phyloP scores from a whole-genome alignment of 2,113 vertebrate species.

The Cichladusa arquata region DNA sequence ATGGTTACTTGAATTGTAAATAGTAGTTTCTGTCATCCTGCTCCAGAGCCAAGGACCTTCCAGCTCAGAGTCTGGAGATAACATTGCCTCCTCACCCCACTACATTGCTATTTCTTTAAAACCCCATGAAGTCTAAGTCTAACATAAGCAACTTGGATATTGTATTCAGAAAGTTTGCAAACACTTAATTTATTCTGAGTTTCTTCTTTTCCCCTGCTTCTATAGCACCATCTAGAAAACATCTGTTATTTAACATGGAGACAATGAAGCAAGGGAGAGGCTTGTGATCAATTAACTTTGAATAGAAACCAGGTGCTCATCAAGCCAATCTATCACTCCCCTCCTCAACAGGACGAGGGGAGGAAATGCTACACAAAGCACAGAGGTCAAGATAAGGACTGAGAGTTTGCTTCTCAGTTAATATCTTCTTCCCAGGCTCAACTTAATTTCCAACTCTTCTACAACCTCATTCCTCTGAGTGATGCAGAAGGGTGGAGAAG shows the following conservation, averaged over 20 bases:
- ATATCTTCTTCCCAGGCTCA: not conserved
- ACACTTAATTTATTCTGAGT: not conserved
- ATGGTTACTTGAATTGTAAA: not conserved
- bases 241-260: not conserved
- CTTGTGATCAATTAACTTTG: not conserved
- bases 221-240: not conserved
- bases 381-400: not conserved
- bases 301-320: not conserved
- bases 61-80: not conserved
- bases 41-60: not conserved
- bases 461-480: not conserved
- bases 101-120: not conserved
- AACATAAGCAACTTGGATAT: not conserved
- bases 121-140: not conserved
- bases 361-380: not conserved
- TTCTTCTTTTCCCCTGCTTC: fast-evolving
- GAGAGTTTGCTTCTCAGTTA: not conserved
- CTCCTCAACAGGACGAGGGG: not conserved
- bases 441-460: not conserved
- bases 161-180: not conserved
- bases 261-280: not conserved
- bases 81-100: not conserved
- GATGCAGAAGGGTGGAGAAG: not conserved
- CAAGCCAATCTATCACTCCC: not conserved
- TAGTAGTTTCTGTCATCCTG: not conserved